These are phyloP conservation scores for Labeo calbasu DNA, from an alignment of 2,797 vertebrate genomes.

Conservation along the genomic window DNA sequence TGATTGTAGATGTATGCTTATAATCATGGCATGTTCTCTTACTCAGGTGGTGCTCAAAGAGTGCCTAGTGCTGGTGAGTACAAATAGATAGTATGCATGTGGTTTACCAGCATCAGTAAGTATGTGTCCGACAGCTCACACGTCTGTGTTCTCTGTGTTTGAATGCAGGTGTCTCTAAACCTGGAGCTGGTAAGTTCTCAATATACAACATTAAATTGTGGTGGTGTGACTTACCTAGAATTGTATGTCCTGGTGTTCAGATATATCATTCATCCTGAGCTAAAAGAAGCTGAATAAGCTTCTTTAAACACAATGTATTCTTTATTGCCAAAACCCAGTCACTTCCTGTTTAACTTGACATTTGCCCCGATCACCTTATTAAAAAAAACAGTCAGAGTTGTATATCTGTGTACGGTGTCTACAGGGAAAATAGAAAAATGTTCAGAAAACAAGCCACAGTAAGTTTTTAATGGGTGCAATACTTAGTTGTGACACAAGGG, in stretches of 20 bases:
- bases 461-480: neutral
- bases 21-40: neutral
- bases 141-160: conserved; percentile 11
- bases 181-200: conserved; percentile 12
- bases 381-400: no score
- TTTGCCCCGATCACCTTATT: neutral
- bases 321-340: neutral
- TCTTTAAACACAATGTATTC: neutral
- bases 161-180: neutral
- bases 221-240: neutral
- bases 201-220: neutral
- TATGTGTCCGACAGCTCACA: neutral
- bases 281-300: neutral
- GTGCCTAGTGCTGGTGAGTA: conserved; percentile 18
- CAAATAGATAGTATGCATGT: neutral
- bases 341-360: neutral
- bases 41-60: neutral
- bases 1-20: neutral
- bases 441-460: neutral
- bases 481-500: conserved; percentile 5
- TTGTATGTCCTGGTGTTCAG: neutral
- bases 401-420: neutral
- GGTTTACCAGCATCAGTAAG: neutral
- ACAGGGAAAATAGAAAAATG: neutral
- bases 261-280: neutral